These are phyloP conservation scores for Acanthurus leucopareius DNA, from an alignment of 2,797 vertebrate genomes.

Conservation along the genomic window DNA sequence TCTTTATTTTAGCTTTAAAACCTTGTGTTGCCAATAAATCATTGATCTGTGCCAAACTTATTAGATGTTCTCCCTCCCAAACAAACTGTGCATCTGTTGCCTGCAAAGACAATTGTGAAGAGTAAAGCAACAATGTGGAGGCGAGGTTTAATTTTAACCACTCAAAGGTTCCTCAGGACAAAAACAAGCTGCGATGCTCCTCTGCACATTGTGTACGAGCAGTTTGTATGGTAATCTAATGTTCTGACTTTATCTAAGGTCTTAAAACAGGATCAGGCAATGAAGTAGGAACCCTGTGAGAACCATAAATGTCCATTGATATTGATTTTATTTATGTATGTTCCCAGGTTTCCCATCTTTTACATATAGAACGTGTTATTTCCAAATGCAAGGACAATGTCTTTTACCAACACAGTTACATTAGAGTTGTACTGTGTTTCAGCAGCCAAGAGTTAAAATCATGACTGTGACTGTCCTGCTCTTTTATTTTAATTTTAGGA, in stretches of 20 bases:
- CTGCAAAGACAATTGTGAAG: constrained; percentile 7
- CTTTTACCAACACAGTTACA: not conserved
- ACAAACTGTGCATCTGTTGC: constrained; percentile 17
- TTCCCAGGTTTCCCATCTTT: not conserved
- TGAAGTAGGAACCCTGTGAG: not conserved
- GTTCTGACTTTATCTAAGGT: not conserved
- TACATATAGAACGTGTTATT: not conserved
- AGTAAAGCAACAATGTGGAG: constrained; percentile 6
- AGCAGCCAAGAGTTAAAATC: not conserved
- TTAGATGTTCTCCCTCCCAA: not conserved
- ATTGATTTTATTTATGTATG: not conserved
- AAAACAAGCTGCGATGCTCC: not conserved
- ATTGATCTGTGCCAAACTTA: not conserved
- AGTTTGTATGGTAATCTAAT: not conserved
- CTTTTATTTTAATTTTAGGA: not conserved
- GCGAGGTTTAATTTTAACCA: not conserved
- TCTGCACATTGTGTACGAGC: not conserved
- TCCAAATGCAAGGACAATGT: not conserved
- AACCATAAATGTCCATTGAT: not conserved
- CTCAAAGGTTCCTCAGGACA: not conserved
- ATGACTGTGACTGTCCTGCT: not conserved
- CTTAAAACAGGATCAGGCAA: not conserved
- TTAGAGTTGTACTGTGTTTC: not conserved
- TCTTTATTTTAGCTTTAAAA: not conserved
- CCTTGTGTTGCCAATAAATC: not conserved